phyloP scores from a whole-genome alignment of 2,113 vertebrate genomes.

The Chlorodrepanis virens region DNA sequence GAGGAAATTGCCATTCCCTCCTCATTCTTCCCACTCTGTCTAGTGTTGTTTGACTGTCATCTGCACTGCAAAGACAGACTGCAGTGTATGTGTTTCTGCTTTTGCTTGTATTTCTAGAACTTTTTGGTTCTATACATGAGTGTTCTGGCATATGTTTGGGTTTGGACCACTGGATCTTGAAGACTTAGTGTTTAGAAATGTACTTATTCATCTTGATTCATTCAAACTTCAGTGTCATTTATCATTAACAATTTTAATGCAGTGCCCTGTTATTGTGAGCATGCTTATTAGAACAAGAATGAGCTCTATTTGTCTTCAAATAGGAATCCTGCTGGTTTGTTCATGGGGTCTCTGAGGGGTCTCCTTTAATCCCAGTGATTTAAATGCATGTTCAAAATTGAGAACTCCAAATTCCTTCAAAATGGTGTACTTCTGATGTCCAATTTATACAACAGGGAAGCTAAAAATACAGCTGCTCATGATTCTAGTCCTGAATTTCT shows the following conservation, averaged over 20 bases:
- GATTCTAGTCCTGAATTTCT: neutral
- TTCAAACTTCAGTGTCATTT: neutral
- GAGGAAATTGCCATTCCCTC: neutral
- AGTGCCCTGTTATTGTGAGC: slow-evolving; percentile 2
- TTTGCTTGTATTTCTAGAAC: neutral
- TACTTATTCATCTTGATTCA: neutral
- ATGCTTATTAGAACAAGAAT: slow-evolving; percentile 47
- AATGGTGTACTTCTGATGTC: neutral
- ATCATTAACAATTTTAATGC: slow-evolving; percentile 21
- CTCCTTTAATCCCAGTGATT: slow-evolving; percentile 24
- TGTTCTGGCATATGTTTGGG: neutral
- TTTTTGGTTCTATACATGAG: neutral
- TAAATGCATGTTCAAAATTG: neutral
- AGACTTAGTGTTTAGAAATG: neutral
- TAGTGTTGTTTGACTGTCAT: neutral
- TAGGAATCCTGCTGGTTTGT: slow-evolving; percentile 38
- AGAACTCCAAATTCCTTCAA: slow-evolving; percentile 2
- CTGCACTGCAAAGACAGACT: neutral
- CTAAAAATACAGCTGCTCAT: neutral
- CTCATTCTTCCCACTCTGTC: neutral
- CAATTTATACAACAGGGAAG: neutral
- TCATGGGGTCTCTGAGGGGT: slow-evolving; percentile 10
- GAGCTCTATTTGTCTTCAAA: slow-evolving; percentile 37
- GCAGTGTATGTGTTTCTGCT: neutral
- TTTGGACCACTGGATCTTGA: neutral